Base-by-base conservation (phyloP, 1,140 invertebrate species). In the Diorhabda sublineata region DNA sequence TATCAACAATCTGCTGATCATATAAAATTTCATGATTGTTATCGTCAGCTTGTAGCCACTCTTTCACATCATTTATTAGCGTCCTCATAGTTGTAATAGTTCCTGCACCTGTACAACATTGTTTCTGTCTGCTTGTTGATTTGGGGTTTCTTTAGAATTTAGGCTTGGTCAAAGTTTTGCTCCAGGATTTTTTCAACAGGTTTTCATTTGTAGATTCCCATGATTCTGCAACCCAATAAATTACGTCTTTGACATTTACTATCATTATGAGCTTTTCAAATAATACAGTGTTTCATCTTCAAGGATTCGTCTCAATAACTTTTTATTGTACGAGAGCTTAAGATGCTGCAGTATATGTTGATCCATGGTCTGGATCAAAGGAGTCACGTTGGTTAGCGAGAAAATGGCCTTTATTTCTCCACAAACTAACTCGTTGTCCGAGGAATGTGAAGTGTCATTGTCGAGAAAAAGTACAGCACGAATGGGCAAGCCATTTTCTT, bases 301-400 rank as follows among this genome's bases (percentile, higher is more conserved):
- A n/a, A 59, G 7, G 7, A 59, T 7, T 3, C 58, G 58, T 26
- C 58, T 75, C 64, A 73, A 58, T 44, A 73, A 59, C 45, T 58
- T 70, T 42, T 73, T 75, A 60, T 65, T 62, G 56, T 75, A 69
- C 45, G 66, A 74, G 69, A 71, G 45, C 68, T 76, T 74, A 56
- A 52, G 69, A 41, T 69, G 62, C 56, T 69, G 59, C 6, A 76
- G 45, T 64, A 79, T 76, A 71, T 78, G 61, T 74, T 81, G 79
- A 68, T 83, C 76, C 77, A 82, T 81, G 5, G 72, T 67, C 65
- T 75, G 81, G 57, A 83, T 79, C 58, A 78, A 71, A 59, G 81
- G 69, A 62, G 78, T 81, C 58, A 75, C 75, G 67, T 83, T 82
- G 69, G 79, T 77, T 65, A 80, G 79, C 66, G 83, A 68, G 76